Evolutionary conservation across 2,113 vertebrate species (phyloP).

Genomic region (Pituophis catenifer): DNA sequence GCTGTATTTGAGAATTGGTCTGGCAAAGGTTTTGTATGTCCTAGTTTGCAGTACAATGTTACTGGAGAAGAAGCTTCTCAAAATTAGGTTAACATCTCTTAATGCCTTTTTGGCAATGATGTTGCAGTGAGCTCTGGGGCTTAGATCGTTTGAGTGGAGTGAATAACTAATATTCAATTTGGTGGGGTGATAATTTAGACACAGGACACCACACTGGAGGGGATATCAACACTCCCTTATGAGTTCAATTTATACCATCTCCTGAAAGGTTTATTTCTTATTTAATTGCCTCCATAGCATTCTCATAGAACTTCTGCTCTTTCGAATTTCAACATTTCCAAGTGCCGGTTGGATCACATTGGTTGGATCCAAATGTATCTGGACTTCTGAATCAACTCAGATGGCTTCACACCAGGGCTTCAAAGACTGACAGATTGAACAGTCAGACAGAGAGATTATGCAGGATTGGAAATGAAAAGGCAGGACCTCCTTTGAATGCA

Average conservation of each 20-base stretch:
- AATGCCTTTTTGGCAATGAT: no score
- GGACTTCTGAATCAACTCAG: background rate
- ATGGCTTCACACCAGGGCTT: background rate
- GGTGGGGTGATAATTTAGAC: background rate
- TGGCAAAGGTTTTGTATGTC: no score
- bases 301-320: background rate
- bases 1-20: no score
- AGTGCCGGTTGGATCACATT: background rate
- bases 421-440: background rate
- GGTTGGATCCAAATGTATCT: background rate
- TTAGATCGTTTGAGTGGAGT: background rate
- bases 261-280: background rate
- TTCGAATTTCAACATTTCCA: background rate
- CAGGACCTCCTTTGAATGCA: background rate
- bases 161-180: background rate
- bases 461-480: background rate
- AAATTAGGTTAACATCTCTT: no score
- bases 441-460: background rate
- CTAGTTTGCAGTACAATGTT: no score
- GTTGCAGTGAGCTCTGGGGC: no score
- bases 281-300: background rate
- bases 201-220: background rate
- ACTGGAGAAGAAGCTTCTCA: no score
- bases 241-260: background rate
- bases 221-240: background rate